Conservation (phyloP, 2,113 vertebrate species). For the Phrynosoma platyrhinos region DNA sequence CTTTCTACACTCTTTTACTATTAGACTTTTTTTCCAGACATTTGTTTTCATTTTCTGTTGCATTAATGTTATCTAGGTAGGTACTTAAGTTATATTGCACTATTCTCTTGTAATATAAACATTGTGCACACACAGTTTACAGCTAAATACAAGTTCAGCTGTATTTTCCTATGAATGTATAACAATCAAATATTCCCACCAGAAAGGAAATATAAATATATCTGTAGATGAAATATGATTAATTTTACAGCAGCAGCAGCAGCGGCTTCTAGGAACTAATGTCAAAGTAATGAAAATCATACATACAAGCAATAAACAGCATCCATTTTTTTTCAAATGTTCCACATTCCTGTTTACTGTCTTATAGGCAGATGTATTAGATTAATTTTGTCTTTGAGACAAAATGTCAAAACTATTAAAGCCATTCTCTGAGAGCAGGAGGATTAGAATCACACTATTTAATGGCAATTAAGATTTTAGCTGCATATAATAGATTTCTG, state of each 20-base stretch:
- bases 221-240: background rate
- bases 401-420: background rate
- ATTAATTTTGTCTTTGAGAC: background rate
- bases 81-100: background rate
- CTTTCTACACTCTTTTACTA: conserved; percentile 31
- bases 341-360: background rate
- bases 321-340: background rate
- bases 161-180: background rate
- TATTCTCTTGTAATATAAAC: background rate
- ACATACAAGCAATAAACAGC: background rate
- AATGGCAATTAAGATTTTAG: background rate
- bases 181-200: background rate
- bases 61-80: background rate
- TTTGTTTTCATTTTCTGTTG: background rate
- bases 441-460: background rate
- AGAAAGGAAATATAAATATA: background rate
- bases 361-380: background rate
- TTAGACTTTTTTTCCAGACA: background rate
- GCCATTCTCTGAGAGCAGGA: background rate
- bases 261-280: background rate
- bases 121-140: background rate
- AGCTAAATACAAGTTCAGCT: background rate
- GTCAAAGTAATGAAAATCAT: background rate
- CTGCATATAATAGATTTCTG: background rate
- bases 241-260: background rate